Conservation (phyloP, 2,113 vertebrate genomes). For the Sprattus sprattus region DNA sequence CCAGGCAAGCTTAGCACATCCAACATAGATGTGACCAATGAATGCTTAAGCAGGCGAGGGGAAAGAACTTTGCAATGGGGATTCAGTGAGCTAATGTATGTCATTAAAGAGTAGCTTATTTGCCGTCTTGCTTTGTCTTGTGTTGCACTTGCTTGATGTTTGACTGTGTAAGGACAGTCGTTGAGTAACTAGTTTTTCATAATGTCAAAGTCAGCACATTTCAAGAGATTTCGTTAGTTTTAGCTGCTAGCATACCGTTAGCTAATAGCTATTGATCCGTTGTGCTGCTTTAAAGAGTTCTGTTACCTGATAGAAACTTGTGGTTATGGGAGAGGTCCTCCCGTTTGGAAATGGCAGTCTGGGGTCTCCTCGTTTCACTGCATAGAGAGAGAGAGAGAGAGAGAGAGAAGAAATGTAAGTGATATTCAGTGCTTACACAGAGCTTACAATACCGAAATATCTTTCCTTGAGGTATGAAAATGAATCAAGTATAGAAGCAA, state of each 20-base stretch:
- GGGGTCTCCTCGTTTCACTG: slow-evolving; percentile 36
- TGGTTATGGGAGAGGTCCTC: slow-evolving; percentile 46
- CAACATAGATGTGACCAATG: background rate
- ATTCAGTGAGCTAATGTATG: background rate
- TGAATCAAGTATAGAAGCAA: background rate
- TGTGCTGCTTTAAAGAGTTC: background rate
- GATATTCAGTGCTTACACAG: background rate
- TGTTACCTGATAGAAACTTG: slow-evolving; percentile 47
- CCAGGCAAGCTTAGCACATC: background rate
- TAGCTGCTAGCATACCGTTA: no score
- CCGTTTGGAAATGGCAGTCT: slow-evolving; percentile 34
- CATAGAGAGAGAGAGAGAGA: background rate
- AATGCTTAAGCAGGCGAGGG: background rate
- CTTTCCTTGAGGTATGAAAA: background rate
- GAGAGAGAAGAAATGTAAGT: background rate
- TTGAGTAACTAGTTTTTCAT: no score
- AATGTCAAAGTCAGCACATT: no score
- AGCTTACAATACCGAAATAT: background rate
- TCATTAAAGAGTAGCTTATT: background rate
- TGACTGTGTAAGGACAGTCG: no score
- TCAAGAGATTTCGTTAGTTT: no score
- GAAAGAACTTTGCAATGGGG: background rate
- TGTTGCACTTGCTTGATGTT: no score
- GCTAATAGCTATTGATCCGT: no score
- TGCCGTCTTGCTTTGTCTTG: no score